These are phyloP conservation scores for Acipenser transmontanus DNA, from an alignment of 2,797 vertebrate genomes.

Conservation along the genomic window DNA sequence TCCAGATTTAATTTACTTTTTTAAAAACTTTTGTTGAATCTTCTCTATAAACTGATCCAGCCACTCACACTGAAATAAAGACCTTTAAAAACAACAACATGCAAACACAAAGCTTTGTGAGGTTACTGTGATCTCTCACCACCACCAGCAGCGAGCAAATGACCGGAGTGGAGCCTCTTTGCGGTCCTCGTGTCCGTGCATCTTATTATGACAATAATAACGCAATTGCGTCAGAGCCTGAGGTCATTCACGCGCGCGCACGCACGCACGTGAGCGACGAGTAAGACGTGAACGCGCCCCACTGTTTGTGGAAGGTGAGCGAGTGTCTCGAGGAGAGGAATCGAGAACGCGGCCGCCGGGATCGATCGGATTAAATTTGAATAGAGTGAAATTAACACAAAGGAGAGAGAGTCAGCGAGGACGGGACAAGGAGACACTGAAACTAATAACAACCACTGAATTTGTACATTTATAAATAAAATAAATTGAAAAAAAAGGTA, in stretches of 20 bases:
- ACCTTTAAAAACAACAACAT: neutral
- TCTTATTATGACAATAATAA: conserved; percentile 31
- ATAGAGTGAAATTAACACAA: conserved; percentile 94
- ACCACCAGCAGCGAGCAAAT: neutral
- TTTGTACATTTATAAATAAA: conserved; percentile 50
- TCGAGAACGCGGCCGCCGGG: conserved; percentile 80
- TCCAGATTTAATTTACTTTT: too few relatives aligned
- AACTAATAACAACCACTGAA: conserved; percentile 50
- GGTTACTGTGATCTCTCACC: too few relatives aligned
- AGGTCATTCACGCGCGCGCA: conserved; percentile 55
- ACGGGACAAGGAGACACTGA: conserved; percentile 60
- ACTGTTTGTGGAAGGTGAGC: conserved; percentile 70
- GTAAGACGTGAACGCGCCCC: conserved; percentile 63
- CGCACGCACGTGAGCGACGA: conserved; percentile 61
- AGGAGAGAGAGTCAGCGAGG: conserved; percentile 52
- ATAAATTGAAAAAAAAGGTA: conserved; percentile 25
- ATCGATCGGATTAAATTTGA: conserved; percentile 98
- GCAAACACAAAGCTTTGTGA: neutral
- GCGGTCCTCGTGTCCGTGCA: conserved; percentile 18
- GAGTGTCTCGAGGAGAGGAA: conserved; percentile 68
- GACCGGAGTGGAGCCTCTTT: neutral
- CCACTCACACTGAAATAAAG: neutral
- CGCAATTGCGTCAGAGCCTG: conserved; percentile 51
- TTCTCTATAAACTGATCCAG: neutral
- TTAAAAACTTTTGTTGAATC: too few relatives aligned